Evolutionary conservation across 2,113 vertebrate species (phyloP).

Genomic region (Ailuropoda melanoleuca): DNA sequence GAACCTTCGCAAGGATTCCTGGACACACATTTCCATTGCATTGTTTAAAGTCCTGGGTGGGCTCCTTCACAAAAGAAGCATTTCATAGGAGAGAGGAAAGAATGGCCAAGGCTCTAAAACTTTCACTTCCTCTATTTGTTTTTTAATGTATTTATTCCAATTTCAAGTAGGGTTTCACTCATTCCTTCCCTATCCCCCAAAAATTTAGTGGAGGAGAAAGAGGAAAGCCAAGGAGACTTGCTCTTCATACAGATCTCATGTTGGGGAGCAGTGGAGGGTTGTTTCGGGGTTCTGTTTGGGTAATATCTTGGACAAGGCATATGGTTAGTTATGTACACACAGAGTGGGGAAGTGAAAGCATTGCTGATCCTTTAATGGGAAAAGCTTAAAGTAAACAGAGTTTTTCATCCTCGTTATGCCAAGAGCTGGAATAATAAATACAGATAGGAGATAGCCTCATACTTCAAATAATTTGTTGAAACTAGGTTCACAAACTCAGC

Average conservation of each 20-base stretch:
- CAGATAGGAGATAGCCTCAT: constrained; percentile 80
- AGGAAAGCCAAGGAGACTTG: not conserved
- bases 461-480: constrained; percentile 86
- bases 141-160: constrained; percentile 22
- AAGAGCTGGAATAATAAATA: constrained; percentile 87
- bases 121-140: constrained; percentile 51
- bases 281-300: not conserved
- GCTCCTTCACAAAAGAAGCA: not conserved
- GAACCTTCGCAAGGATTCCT: constrained; percentile 53
- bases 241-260: not conserved
- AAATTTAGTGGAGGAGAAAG: not conserved
- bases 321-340: not conserved
- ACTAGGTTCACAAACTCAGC: constrained; percentile 79
- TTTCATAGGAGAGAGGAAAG: not conserved
- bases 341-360: constrained; percentile 42
- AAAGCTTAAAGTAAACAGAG: constrained; percentile 80
- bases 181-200: not conserved
- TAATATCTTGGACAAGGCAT: not conserved
- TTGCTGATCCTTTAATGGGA: constrained; percentile 63
- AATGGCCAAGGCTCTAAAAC: not conserved
- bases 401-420: constrained; percentile 79
- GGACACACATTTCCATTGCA: not conserved
- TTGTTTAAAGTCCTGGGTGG: constrained; percentile 47
- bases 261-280: not conserved
- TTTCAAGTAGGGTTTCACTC: not conserved